These are phyloP conservation scores for Bombus cullumanus DNA, from an alignment of 1,140 invertebrate species.

Conservation along the genomic window DNA sequence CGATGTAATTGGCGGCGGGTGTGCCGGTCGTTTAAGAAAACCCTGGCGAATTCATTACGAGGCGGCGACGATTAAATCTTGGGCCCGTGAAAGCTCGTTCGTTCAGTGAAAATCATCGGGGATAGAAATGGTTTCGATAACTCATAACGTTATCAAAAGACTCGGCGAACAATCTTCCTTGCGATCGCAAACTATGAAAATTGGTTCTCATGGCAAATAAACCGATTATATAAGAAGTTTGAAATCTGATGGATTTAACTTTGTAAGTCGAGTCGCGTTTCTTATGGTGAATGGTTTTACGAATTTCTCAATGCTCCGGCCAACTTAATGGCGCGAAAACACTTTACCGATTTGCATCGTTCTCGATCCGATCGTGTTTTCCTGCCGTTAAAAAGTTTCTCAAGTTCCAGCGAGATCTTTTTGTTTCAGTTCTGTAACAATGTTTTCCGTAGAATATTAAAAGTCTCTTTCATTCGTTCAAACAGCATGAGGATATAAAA, in stretches of 20 bases:
- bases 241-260: not conserved
- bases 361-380: not conserved
- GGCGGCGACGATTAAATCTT: conserved; percentile 34
- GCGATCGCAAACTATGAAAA: not conserved
- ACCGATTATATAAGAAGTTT: not conserved
- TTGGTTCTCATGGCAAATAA: not conserved
- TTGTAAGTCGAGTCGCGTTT: not conserved
- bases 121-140: not conserved
- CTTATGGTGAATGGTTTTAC: not conserved
- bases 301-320: not conserved
- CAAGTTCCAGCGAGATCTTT: no score
- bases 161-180: not conserved
- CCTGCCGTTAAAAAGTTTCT: no score
- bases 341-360: not conserved
- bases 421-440: no score
- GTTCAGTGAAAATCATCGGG: not conserved
- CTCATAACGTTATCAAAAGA: not conserved
- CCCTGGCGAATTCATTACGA: conserved; percentile 39
- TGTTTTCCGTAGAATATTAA: no score
- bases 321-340: not conserved
- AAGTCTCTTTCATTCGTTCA: no score
- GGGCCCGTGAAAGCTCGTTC: not conserved
- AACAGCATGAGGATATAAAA: no score
- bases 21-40: conserved; percentile 33
- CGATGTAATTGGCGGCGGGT: conserved; percentile 24